Evolutionary conservation across 2,113 vertebrate species (phyloP).

Genomic region (Anthoscopus minutus): DNA sequence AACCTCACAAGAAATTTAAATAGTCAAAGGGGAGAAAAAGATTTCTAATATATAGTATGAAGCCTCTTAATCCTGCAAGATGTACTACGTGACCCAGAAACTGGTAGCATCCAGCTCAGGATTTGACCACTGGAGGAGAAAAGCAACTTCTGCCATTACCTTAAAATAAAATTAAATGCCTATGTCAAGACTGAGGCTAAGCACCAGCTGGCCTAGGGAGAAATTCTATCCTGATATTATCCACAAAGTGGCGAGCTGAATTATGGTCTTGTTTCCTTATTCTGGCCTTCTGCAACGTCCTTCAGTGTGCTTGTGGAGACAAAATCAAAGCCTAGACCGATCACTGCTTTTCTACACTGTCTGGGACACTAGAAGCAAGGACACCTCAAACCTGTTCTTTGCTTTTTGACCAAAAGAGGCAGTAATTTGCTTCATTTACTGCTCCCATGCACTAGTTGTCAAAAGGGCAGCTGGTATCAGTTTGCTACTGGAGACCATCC

Average conservation of each 20-base stretch:
- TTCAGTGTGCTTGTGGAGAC: neutral
- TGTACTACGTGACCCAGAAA: neutral
- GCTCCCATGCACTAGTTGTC: neutral
- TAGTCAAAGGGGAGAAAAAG: neutral
- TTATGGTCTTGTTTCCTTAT: neutral
- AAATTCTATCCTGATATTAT: conserved; percentile 7
- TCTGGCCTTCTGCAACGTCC: neutral
- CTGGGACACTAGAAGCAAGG: neutral
- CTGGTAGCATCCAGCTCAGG: neutral
- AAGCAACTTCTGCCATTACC: neutral
- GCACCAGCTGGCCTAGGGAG: neutral
- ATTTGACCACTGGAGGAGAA: neutral
- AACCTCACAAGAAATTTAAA: neutral
- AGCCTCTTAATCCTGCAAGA: neutral
- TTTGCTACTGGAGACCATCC: neutral
- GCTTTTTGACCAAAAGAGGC: neutral
- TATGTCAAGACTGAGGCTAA: neutral
- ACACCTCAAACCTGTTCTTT: neutral
- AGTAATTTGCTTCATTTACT: neutral
- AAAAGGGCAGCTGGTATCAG: neutral
- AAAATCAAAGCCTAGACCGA: neutral
- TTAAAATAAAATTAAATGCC: neutral
- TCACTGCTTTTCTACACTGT: neutral
- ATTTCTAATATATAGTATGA: neutral
- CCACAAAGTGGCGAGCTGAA: neutral